A percentile compares a stretch with the other conserved stretches of the same genome.
phyloP scores from a whole-genome alignment of 2,797 vertebrate genomes.

The Merluccius polli region DNA sequence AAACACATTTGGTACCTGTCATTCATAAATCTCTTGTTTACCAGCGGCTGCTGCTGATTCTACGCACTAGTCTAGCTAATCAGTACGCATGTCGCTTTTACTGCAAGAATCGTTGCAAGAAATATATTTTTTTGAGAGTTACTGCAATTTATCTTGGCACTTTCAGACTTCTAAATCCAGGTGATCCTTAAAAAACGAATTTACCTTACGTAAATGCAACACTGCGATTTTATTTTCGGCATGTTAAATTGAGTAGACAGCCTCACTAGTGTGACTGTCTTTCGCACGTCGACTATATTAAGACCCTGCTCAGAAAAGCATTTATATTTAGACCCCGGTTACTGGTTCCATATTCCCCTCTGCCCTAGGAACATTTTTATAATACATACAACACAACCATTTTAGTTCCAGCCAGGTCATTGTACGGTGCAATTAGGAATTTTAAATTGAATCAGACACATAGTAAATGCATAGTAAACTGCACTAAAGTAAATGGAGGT shows the following conservation, averaged over 20 bases:
- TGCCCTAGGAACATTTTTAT: conserved; percentile 50
- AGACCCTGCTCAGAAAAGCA: conserved; percentile 71
- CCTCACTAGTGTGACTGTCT: conserved; percentile 71
- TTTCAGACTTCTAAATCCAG: conserved; percentile 19
- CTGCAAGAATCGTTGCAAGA: conserved; percentile 1
- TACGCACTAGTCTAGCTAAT: conserved; percentile 44
- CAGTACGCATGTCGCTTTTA: conserved; percentile 26
- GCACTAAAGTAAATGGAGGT: neutral
- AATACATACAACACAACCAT: conserved; percentile 46
- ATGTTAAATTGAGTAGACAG: conserved; percentile 68
- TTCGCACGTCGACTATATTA: conserved; percentile 76
- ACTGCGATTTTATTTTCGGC: conserved; percentile 65
- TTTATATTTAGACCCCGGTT: conserved; percentile 73
- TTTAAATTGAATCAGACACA: neutral
- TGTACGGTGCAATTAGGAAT: neutral
- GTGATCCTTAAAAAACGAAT: conserved; percentile 33
- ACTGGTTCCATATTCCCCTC: conserved; percentile 69
- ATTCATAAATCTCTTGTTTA: conserved; percentile 75
- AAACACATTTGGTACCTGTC: conserved; percentile 69
- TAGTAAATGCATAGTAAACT: neutral
- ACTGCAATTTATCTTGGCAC: conserved; percentile 1
- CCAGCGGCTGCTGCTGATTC: conserved; percentile 52
- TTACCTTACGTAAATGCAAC: conserved; percentile 62
- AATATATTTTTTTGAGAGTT: conserved; percentile 11
- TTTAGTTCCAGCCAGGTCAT: conserved; percentile 34